Conservation (phyloP, 2,113 vertebrate species). For the Mystacornis crossleyi region DNA sequence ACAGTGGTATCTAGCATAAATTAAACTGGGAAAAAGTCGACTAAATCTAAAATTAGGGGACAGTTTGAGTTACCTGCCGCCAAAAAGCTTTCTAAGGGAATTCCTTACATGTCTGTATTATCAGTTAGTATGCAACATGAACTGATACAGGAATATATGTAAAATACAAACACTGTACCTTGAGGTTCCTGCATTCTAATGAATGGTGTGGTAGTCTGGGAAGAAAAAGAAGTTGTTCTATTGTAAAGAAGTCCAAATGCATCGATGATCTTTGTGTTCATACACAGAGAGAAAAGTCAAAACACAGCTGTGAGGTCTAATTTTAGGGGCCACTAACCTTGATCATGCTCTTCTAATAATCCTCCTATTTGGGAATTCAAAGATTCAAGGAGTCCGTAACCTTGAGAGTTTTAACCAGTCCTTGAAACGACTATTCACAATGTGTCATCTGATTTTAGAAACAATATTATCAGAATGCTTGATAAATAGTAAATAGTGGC, state of each 20-base stretch:
- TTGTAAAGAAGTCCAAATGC: not conserved
- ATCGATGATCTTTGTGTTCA: not conserved
- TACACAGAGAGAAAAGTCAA: not conserved
- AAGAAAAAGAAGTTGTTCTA: not conserved
- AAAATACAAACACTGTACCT: not conserved
- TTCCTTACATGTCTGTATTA: not conserved
- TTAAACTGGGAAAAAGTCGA: not conserved
- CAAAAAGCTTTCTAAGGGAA: not conserved
- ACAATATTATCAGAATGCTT: not conserved
- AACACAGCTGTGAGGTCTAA: slow-evolving; percentile 44
- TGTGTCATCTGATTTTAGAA: not conserved
- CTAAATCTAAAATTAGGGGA: not conserved
- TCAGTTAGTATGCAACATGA: not conserved
- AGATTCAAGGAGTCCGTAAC: not conserved
- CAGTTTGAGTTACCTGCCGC: not conserved
- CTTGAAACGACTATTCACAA: slow-evolving; percentile 5
- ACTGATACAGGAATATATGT: not conserved
- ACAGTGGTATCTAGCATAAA: not conserved
- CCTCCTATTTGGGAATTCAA: not conserved
- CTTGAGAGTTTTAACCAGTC: not conserved
- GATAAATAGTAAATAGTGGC: not conserved
- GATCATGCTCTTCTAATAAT: not conserved
- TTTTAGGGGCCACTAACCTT: slow-evolving; percentile 28
- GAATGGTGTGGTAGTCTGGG: not conserved
- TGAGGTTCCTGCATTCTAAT: not conserved